Conservation (phyloP, 2,797 vertebrate genomes). For the Discoglossus pictus region DNA sequence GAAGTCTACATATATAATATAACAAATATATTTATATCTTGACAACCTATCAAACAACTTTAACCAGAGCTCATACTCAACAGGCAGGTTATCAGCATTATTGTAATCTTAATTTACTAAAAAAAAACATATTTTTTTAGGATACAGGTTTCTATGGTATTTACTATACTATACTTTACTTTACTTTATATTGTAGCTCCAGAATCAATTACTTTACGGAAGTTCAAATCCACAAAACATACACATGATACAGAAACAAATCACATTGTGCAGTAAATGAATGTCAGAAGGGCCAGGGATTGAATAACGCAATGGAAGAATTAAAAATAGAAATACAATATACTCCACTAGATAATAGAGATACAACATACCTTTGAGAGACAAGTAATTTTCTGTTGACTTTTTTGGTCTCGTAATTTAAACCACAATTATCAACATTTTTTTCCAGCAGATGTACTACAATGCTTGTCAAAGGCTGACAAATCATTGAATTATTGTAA, state of each 20-base stretch:
- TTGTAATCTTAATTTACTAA: too few relatives aligned
- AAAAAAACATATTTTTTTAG: too few relatives aligned
- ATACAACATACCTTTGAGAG: slow-evolving; percentile 34
- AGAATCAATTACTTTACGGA: slow-evolving; percentile 33
- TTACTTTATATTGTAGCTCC: slow-evolving; percentile 16
- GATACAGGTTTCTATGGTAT: too few relatives aligned
- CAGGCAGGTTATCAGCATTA: too few relatives aligned
- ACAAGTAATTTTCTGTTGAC: slow-evolving; percentile 36
- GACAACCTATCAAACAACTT: too few relatives aligned
- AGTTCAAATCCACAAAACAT: slow-evolving; percentile 25
- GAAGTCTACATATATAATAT: too few relatives aligned
- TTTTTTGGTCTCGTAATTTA: slow-evolving; percentile 43
- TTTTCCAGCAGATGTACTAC: slow-evolving; percentile 13
- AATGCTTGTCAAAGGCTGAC: slow-evolving; percentile 29
- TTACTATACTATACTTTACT: too few relatives aligned
- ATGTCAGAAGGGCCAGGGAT: slow-evolving; percentile 29
- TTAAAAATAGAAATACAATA: slow-evolving; percentile 43
- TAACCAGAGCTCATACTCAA: too few relatives aligned
- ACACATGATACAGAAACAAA: slow-evolving; percentile 16
- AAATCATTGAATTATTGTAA: slow-evolving; percentile 33
- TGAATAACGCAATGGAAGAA: slow-evolving; percentile 16
- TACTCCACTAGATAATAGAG: slow-evolving; percentile 23
- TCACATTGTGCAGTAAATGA: slow-evolving; percentile 36
- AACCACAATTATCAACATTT: slow-evolving; percentile 42
- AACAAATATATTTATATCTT: too few relatives aligned